phyloP scores from a whole-genome alignment of 2,888 invertebrate species.

The Brassicogethes aeneus region DNA sequence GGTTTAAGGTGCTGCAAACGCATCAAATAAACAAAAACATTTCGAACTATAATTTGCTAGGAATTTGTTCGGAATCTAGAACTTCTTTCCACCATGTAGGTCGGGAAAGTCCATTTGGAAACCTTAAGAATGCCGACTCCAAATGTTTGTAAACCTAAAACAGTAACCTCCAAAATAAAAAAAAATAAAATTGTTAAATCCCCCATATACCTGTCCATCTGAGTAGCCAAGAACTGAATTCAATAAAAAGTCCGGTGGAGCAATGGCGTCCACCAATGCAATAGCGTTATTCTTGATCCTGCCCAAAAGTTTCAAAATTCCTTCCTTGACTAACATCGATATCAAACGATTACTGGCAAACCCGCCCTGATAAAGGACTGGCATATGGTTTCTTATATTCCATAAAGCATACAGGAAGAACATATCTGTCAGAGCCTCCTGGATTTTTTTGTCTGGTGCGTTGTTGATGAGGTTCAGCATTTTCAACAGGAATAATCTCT shows the following conservation, averaged over 20 bases:
- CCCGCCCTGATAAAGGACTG: constrained; percentile 55
- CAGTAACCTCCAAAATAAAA: neutral
- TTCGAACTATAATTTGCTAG: too few species aligned
- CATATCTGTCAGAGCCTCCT: too few species aligned
- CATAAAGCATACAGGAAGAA: constrained; percentile 58
- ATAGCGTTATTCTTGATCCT: constrained; percentile 60
- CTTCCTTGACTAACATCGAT: constrained; percentile 54
- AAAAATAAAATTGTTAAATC: constrained; percentile 8
- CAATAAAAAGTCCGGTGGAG: constrained; percentile 78
- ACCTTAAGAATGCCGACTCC: constrained; percentile 52
- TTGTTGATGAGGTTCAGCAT: neutral
- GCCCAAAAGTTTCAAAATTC: constrained; percentile 53
- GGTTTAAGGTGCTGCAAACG: too few species aligned
- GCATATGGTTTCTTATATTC: constrained; percentile 63
- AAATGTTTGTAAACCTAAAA: constrained; percentile 64
- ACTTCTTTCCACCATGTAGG: constrained; percentile 72
- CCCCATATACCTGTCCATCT: constrained; percentile 70
- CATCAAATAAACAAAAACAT: too few species aligned
- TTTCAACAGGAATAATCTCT: neutral
- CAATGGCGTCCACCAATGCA: constrained; percentile 66
- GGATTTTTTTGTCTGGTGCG: neutral
- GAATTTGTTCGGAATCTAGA: too few species aligned
- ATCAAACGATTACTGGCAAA: constrained; percentile 39
- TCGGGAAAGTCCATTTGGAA: constrained; percentile 55
- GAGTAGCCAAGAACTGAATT: constrained; percentile 73